These are phyloP conservation scores for Anthoptus insignis DNA, from an alignment of 2,888 invertebrate genomes.

Conservation along the genomic window DNA sequence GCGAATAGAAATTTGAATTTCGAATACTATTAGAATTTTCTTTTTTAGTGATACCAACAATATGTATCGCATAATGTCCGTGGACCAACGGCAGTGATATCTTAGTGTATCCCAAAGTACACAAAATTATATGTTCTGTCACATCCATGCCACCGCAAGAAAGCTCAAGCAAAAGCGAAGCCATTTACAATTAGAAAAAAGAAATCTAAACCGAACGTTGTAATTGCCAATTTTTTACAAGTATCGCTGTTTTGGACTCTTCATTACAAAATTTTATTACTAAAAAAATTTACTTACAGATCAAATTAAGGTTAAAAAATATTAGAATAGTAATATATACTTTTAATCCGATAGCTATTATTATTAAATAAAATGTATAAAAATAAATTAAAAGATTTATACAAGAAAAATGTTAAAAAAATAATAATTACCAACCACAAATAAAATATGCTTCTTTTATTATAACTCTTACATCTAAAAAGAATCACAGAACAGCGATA, in stretches of 20 bases:
- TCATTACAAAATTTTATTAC: conserved; percentile 30
- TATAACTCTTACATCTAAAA: conserved; percentile 9
- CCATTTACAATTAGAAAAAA: conserved; percentile 62
- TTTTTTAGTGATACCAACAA: too few species aligned
- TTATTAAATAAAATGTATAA: too few species aligned
- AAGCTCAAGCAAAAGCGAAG: conserved; percentile 85
- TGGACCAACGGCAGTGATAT: too few species aligned
- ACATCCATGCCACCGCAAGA: conserved; percentile 71
- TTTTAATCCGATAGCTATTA: too few species aligned
- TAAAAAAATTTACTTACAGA: not conserved
- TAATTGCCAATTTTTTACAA: conserved; percentile 32
- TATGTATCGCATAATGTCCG: too few species aligned
- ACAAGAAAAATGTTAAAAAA: too few species aligned
- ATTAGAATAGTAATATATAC: too few species aligned
- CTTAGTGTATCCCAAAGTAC: not conserved
- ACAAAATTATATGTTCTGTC: conserved; percentile 47
- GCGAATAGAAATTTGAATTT: not conserved
- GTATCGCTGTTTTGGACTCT: conserved; percentile 49
- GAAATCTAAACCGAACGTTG: conserved; percentile 37
- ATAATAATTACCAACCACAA: conserved; percentile 1
- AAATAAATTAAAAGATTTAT: not conserved
- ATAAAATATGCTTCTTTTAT: conserved; percentile 27
- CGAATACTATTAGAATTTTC: not conserved
- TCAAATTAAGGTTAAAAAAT: not conserved
- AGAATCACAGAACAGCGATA: conserved; percentile 72